Evolutionary conservation across 2,888 invertebrate species (phyloP), one percentile per base, ranked within the genome.

Genomic region (Cabera pusaria): DNA sequence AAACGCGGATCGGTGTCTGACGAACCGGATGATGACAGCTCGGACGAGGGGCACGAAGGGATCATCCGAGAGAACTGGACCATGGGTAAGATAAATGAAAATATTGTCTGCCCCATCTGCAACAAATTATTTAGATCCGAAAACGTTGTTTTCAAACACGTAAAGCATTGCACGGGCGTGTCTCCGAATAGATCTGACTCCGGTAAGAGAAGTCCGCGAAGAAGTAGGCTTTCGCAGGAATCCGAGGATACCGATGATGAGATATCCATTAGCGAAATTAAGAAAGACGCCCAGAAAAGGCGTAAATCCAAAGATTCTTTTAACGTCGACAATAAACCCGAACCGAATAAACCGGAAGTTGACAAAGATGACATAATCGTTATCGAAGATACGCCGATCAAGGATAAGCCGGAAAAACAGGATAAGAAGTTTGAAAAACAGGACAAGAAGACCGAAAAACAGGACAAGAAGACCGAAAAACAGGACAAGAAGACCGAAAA

Each of bases 81-180:
- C 1, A 86, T 87, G 86, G 89, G 89, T n/a, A 89, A 87, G 71
- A 89, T 89, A 23, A 86, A 89, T 56, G 88, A 89, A 56, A 86
- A 88, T 44, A 88, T 90, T 22, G 75, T 88, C 8, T 90, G 90
- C 44, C 90, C 90, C 5, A 89, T 90, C 44, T 90, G 90, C 44
- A 75, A 74, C 44, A 90, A 90, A 63, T 57, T 88, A 8, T 90
- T 90, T 54, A 71, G 90, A 44, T 85, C 88, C 10, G 87, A 89
- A 61, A 89, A 89, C 44, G 89, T 90, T 11, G 85, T 90, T 21
- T 86, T 87, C 41, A 90, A 90, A 69, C 90, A 90, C 43, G 90
- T 90, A 0, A 90, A 90, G 58, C 90, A 90, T 60, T 90, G 90
- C 42, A 83, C 84, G 1, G 89, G 89, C 0, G 81, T 83, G 0